phyloP scores from a whole-genome alignment of 2,113 vertebrate species.

The Caloenas nicobarica region DNA sequence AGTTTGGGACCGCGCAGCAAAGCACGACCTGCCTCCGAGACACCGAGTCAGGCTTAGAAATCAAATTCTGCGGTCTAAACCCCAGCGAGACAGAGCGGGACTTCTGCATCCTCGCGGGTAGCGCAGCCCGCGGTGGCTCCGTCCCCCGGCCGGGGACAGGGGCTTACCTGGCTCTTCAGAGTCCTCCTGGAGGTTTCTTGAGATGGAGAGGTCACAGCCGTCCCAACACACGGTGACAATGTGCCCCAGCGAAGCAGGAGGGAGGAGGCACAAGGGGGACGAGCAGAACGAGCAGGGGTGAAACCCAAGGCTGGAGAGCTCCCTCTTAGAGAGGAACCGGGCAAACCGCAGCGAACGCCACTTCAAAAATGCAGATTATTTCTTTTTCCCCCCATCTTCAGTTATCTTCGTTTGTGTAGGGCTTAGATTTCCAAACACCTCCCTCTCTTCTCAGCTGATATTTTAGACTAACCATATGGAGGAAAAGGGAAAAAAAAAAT shows the following conservation, averaged over 20 bases:
- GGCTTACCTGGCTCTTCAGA: background rate
- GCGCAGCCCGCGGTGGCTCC: background rate
- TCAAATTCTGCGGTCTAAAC: background rate
- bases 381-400: background rate
- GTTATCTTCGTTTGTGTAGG: background rate
- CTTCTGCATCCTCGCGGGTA: background rate
- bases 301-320: background rate
- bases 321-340: background rate
- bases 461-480: background rate
- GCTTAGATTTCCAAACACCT: background rate
- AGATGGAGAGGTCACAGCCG: background rate
- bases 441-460: background rate
- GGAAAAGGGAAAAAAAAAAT: background rate
- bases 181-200: background rate
- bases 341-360: background rate
- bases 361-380: background rate
- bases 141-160: background rate
- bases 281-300: background rate
- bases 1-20: background rate
- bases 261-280: background rate
- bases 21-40: background rate
- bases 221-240: fast-evolving
- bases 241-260: background rate
- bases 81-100: background rate
- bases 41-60: background rate